phyloP scores from a whole-genome alignment of 2,888 invertebrate genomes.

The Stratiomys singularior region DNA sequence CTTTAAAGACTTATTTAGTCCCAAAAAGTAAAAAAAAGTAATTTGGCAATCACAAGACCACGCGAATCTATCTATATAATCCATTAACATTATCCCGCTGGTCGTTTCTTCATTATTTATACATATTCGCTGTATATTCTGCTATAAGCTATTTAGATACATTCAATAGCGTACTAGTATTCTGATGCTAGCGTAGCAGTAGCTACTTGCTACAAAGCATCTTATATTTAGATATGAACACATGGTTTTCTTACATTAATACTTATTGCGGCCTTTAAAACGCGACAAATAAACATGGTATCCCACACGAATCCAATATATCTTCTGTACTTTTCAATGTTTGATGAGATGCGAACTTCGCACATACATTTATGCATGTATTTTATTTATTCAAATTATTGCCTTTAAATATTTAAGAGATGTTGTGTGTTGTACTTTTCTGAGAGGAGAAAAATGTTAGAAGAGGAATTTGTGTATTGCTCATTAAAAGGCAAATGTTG shows the following conservation, averaged over 20 bases:
- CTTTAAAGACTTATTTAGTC: neutral
- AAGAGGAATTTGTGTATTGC: too few species aligned
- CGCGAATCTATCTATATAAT: conserved; percentile 1
- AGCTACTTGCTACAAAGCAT: neutral
- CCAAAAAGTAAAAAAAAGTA: neutral
- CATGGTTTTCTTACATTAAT: conserved; percentile 4
- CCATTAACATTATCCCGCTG: conserved; percentile 2
- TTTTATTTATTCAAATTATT: too few species aligned
- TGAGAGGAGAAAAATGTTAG: too few species aligned
- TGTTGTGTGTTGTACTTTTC: too few species aligned
- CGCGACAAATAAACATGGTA: conserved; percentile 11
- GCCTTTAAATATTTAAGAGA: too few species aligned
- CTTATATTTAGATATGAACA: conserved; percentile 38
- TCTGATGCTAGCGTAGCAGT: neutral
- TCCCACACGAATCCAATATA: neutral
- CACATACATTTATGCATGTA: too few species aligned
- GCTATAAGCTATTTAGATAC: too few species aligned
- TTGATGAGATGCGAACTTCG: too few species aligned
- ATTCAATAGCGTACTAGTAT: neutral
- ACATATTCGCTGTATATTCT: too few species aligned
- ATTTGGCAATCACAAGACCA: neutral
- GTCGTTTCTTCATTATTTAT: neutral
- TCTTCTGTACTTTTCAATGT: neutral
- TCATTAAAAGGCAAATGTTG: too few species aligned
- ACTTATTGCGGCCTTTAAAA: conserved; percentile 1